Evolutionary conservation across 2,797 vertebrate genomes (phyloP).

Genomic region (Urocyon cinereoargenteus): DNA sequence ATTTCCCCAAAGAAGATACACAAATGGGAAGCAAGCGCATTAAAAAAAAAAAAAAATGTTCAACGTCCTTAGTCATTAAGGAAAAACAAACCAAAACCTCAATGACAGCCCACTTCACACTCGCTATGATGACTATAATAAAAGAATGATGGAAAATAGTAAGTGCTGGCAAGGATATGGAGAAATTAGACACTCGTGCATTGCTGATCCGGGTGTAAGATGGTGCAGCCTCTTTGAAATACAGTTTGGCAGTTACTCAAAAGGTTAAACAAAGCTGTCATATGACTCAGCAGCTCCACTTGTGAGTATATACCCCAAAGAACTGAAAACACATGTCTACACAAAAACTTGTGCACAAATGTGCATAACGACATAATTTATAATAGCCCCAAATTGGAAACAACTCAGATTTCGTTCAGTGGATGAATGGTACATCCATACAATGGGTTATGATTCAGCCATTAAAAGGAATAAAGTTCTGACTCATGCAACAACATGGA

Average conservation of each 20-base stretch:
- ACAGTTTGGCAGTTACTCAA: not conserved
- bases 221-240: not conserved
- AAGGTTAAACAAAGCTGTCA: not conserved
- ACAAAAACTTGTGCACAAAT: not conserved
- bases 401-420: not conserved
- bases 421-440: not conserved
- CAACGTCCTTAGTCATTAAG: not conserved
- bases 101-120: not conserved
- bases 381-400: not conserved
- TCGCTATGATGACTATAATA: not conserved
- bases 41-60: not conserved
- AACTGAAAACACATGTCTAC: not conserved
- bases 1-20: not conserved
- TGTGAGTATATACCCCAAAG: not conserved
- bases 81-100: not conserved
- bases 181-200: not conserved
- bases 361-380: not conserved
- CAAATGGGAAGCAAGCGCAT: not conserved
- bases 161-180: not conserved
- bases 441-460: not conserved
- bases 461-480: not conserved
- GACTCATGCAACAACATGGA: not conserved
- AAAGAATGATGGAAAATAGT: not conserved
- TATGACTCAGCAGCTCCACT: not conserved
- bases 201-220: not conserved